Evolutionary conservation across 2,113 vertebrate genomes (phyloP).

Genomic region (Orientallactaga bullata): DNA sequence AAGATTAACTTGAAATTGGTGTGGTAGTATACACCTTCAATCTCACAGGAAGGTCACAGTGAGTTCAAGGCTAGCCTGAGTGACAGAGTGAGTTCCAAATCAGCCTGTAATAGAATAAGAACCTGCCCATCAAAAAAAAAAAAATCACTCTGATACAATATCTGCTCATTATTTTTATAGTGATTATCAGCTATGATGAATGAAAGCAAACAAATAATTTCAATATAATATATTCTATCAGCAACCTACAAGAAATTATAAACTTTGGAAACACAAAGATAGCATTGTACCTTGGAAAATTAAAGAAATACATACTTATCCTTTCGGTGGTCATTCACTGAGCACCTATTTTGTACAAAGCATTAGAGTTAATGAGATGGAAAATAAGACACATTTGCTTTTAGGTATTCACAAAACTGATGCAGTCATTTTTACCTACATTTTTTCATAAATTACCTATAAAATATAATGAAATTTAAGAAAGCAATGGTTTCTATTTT

Average conservation of each 20-base stretch:
- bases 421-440: background rate
- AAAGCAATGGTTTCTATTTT: background rate
- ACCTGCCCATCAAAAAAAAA: too few relatives aligned
- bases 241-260: background rate
- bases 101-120: too few relatives aligned
- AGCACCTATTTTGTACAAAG: background rate
- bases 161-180: background rate
- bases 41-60: too few relatives aligned
- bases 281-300: slow-evolving; percentile 38
- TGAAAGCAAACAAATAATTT: background rate
- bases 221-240: background rate
- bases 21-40: too few relatives aligned
- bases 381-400: background rate
- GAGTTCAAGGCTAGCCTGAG: too few relatives aligned
- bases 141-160: background rate
- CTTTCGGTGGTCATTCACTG: background rate
- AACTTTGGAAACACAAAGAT: slow-evolving; percentile 3
- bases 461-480: background rate
- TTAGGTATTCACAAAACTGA: background rate
- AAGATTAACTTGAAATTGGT: background rate
- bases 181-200: background rate
- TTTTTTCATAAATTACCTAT: background rate
- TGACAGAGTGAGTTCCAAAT: too few relatives aligned
- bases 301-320: background rate
- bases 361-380: background rate